Base-by-base conservation (phyloP, 2,888 invertebrate genomes). In the Conomelus anceps region DNA sequence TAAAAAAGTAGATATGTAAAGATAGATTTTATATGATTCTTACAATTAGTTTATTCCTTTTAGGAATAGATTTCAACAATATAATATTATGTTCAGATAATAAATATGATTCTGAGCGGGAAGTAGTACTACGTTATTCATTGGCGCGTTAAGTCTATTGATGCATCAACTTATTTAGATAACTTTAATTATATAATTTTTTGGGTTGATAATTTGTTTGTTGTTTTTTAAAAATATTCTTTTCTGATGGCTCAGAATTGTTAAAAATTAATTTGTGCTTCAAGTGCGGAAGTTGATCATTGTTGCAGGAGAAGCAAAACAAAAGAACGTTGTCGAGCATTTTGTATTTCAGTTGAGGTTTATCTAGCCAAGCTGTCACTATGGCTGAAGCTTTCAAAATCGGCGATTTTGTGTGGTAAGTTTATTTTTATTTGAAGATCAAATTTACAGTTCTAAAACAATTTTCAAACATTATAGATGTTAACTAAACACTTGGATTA, bases 371-470 rank as follows among this genome's bases (percentile, higher is more conserved):
- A 87, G 85, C n/a, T 85, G 87, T 84, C 26, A 22, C 85, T 90
- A 95, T 95, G 95, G 94, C 94, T 92, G 94, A 94, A 91, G 94
- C 94, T 92, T 95, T 94, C 92, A 95, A 96, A 94, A 93, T 96
- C 92, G 96, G 96, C 92, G 95, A 96, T 94, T 93, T 96, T 91
- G 96, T 96, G 91, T 96, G 96, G 96, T 96, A 94, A 94, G 95
- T 94, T 90, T 89, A 89, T 89, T 22, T 84, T 85, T 63, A 63
- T 22, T 86, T 86, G 24, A 17, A 22, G 26, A 86, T 88, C 22
- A 22, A 29, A 24, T 84, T 84, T 88, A 63, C 9, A 26, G 88
- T 88, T 89, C 87, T 29, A 23, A 84, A n/a, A 85, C 24, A 84
- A 23, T 90, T 88, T 84, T 89, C 86, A 90, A 88, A 85, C 89